A percentile compares a stretch with the other conserved stretches of the same genome.
Conservation (phyloP, 64 coral and sea anemone species). For the Acropora tenuis region DNA sequence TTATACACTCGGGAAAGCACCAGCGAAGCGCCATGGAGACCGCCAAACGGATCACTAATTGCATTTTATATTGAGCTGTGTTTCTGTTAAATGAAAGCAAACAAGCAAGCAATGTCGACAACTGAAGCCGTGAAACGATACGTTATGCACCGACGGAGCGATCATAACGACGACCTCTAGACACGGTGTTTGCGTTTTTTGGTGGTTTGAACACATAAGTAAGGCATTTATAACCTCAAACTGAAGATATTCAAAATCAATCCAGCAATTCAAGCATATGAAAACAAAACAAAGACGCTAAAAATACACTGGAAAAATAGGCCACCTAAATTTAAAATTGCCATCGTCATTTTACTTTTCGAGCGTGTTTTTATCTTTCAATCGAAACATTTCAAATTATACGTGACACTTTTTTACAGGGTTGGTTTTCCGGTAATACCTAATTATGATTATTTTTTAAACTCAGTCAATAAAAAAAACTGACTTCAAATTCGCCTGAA, state of each 20-base stretch:
- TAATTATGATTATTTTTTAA: no score
- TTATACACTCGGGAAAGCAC: not conserved
- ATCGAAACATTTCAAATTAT: no score
- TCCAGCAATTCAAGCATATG: not conserved
- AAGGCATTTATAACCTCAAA: constrained; percentile 34
- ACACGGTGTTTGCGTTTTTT: constrained; percentile 26
- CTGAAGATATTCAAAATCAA: not conserved
- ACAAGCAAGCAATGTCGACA: not conserved
- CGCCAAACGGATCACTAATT: not conserved
- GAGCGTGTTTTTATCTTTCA: no score
- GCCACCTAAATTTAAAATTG: no score
- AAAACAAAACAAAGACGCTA: not conserved
- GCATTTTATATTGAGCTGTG: not conserved
- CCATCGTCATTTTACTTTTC: no score
- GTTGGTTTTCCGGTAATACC: no score
- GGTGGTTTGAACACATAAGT: not conserved
- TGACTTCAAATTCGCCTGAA: no score
- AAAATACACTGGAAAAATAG: not conserved
- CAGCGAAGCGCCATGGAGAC: not conserved
- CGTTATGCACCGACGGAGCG: constrained; percentile 41
- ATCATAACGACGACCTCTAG: constrained; percentile 16
- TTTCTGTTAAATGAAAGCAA: constrained; percentile 16
- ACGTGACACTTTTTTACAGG: no score
- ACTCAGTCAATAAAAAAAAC: no score
- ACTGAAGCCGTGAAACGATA: not conserved